phyloP scores from a whole-genome alignment of 2,888 invertebrate species.

The Pristionchus maxplancki region DNA sequence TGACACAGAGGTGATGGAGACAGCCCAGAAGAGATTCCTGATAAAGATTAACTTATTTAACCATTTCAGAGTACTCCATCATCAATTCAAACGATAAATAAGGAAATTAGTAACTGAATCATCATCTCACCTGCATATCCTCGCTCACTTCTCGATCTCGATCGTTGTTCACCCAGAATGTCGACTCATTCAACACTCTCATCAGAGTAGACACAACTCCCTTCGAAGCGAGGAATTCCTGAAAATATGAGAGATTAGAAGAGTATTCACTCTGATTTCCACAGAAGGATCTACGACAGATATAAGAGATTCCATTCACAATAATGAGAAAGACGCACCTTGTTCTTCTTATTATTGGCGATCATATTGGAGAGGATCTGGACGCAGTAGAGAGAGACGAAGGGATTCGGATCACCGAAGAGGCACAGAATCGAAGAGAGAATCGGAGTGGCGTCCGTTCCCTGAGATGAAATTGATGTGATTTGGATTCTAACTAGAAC shows the following conservation, averaged over 20 bases:
- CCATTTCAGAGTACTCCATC: not conserved
- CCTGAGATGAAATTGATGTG: not conserved
- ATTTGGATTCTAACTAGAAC: slow-evolving; percentile 27
- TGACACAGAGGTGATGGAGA: slow-evolving; percentile 64
- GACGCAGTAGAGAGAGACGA: slow-evolving; percentile 58
- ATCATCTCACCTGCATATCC: slow-evolving; percentile 52
- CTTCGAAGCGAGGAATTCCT: slow-evolving; percentile 64
- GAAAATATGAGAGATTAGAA: not conserved
- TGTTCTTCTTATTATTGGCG: slow-evolving; percentile 69
- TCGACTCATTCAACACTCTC: slow-evolving; percentile 60
- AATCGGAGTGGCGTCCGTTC: slow-evolving; percentile 50
- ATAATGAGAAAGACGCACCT: slow-evolving; percentile 55
- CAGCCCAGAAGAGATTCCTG: slow-evolving; percentile 68
- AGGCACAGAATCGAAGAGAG: slow-evolving; percentile 57
- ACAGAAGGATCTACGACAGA: too few species aligned
- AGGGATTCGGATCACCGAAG: slow-evolving; percentile 58
- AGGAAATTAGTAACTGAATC: not conserved
- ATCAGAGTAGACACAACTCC: slow-evolving; percentile 61
- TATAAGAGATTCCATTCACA: too few species aligned
- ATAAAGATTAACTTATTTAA: not conserved
- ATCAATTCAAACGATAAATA: not conserved
- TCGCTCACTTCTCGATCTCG: slow-evolving; percentile 57
- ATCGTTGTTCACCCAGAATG: slow-evolving; percentile 51
- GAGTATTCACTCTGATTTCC: not conserved
- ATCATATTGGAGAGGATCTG: slow-evolving; percentile 71